A percentile compares a stretch with the other conserved stretches of the same genome.
Conservation (phyloP, 2,113 vertebrate species). For the Holacanthus passer region DNA sequence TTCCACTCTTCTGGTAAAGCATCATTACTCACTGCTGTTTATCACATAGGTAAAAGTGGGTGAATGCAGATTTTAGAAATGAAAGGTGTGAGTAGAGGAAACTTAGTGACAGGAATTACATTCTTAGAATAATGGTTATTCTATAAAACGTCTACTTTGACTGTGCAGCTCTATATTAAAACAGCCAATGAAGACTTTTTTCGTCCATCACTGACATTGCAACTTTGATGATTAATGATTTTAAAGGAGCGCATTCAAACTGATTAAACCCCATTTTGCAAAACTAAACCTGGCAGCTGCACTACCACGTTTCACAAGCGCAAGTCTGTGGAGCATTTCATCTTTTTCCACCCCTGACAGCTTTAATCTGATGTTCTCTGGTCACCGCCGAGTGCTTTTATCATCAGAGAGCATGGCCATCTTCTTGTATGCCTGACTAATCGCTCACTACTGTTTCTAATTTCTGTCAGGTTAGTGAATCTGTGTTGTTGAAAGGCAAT, state of each 20-base stretch:
- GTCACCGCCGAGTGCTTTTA: conserved; percentile 45
- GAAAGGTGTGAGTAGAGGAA: neutral
- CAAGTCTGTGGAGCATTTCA: conserved; percentile 34
- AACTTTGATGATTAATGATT: neutral
- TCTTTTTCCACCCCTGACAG: conserved; percentile 51
- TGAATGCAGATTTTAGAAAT: conserved; percentile 5
- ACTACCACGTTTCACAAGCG: conserved; percentile 21
- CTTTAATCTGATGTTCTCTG: conserved; percentile 47
- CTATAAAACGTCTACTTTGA: neutral
- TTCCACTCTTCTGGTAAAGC: conserved; percentile 7
- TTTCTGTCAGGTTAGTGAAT: conserved; percentile 53
- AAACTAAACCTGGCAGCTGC: conserved; percentile 37
- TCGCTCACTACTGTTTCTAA: conserved; percentile 46
- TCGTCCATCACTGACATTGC: neutral
- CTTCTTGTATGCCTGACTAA: conserved; percentile 28
- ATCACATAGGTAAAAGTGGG: neutral
- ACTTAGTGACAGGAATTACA: neutral
- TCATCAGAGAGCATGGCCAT: conserved; percentile 30
- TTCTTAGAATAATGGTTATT: neutral
- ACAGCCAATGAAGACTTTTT: neutral
- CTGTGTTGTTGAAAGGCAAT: conserved; percentile 53
- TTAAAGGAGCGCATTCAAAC: conserved; percentile 13
- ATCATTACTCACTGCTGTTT: neutral
- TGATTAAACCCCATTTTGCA: neutral
- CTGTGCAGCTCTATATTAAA: too few species aligned